Percentiles rank a stretch among this genome's conserved stretches.
Evolutionary conservation across 2,888 invertebrate genomes (phyloP).

Genomic region (Andrena hattorfiana): DNA sequence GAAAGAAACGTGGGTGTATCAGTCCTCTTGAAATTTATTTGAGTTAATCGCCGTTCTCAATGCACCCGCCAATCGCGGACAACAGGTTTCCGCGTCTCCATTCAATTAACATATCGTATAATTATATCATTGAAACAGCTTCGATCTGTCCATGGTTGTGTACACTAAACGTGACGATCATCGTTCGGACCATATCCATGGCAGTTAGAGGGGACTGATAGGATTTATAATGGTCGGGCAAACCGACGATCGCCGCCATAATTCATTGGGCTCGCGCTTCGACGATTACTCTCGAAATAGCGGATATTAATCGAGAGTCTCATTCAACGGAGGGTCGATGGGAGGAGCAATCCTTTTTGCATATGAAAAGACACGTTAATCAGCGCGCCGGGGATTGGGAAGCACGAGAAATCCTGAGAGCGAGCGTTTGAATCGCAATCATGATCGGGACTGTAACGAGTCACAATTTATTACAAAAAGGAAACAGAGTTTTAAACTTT

Average conservation of each 20-base stretch:
- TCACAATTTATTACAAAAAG: not conserved
- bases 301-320: slow-evolving; percentile 31
- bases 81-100: slow-evolving; percentile 24
- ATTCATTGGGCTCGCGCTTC: slow-evolving; percentile 40
- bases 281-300: slow-evolving; percentile 40
- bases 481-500: not conserved
- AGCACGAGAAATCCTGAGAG: not conserved
- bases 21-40: not conserved
- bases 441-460: not conserved
- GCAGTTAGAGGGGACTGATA: slow-evolving; percentile 32
- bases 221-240: slow-evolving; percentile 47
- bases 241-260: slow-evolving; percentile 33
- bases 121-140: slow-evolving; percentile 63
- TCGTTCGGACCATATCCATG: slow-evolving; percentile 15
- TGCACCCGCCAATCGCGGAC: not conserved
- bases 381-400: not conserved
- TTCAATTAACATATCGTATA: slow-evolving; percentile 72
- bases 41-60: not conserved
- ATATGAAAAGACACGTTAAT: slow-evolving; percentile 39
- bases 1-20: no score
- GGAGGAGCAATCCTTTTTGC: slow-evolving; percentile 27
- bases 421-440: not conserved
- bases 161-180: not conserved
- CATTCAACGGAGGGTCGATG: slow-evolving; percentile 6
- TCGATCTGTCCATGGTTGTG: slow-evolving; percentile 28